These are phyloP conservation scores for Illadopsis cleaveri DNA, from an alignment of 2,113 vertebrate species.

Conservation along the genomic window DNA sequence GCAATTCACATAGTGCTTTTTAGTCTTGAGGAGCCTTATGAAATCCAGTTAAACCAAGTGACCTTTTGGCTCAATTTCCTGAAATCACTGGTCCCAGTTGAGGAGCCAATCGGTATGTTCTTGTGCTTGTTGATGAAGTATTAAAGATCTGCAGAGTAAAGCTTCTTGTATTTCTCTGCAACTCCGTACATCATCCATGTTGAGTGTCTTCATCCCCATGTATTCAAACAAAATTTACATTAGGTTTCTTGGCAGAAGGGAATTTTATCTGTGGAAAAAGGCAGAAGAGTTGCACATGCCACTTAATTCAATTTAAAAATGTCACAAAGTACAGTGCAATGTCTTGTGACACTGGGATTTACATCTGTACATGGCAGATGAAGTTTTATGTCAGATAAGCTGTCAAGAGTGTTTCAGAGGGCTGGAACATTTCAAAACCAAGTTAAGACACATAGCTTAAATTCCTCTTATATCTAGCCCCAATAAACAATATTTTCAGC, in stretches of 20 bases:
- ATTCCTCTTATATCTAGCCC: background rate
- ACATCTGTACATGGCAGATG: background rate
- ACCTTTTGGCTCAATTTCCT: conserved; percentile 97
- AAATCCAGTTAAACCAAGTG: conserved; percentile 93
- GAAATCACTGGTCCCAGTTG: conserved; percentile 88
- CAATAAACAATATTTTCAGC: background rate
- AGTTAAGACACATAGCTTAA: background rate
- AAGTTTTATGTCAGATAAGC: background rate
- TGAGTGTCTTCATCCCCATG: background rate
- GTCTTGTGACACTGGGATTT: background rate
- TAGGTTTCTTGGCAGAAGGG: background rate
- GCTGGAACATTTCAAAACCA: background rate
- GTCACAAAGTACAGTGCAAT: background rate
- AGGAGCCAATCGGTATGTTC: conserved; percentile 86
- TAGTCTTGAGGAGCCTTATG: conserved; percentile 94
- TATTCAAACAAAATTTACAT: background rate
- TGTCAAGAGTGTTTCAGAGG: background rate
- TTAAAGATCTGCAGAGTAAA: background rate
- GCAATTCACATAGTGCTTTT: conserved; percentile 91
- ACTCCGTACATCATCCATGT: background rate
- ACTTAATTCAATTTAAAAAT: background rate
- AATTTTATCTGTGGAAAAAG: background rate
- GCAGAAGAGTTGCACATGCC: background rate
- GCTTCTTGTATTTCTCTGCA: background rate
- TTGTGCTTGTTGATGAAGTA: background rate